Base-by-base conservation (phyloP, 2,797 vertebrate genomes). In the Coregonus sp. region DNA sequence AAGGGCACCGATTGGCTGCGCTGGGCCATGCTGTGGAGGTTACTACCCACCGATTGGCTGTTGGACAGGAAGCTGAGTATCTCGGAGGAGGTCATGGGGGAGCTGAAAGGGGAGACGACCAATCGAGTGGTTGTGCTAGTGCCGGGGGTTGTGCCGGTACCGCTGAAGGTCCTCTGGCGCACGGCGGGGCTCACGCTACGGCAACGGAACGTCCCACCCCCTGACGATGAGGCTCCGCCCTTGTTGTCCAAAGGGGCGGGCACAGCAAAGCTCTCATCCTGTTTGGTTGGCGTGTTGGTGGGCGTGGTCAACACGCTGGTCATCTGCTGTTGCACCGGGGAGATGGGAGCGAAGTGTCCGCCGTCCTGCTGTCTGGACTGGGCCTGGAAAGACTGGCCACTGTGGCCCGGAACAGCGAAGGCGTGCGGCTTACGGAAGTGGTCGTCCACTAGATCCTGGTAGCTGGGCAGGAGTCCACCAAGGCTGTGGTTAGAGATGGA, bases 351-450 rank as follows among this genome's bases (percentile, higher is more conserved):
- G 0, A 98, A 96, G 82, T 97, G 96, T 81, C 92, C 87, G 15
- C 99, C 98, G 6, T 59, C 56, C 56, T 59, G 56, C 2, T 96
- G 97, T 82, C 97, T 96, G 0, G 95, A 80, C 77, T 98, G 98
- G 74, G 95, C 89, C 84, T 99, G 98, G 81, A 97, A 97, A 0
- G 96, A 96, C 92, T 98, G 98, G 81, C 56, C 56, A n/a, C 56
- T n/a, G 56, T 59, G 56, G 5, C 97, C 96, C 0, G 98, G 97
- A 75, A 99, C 97, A 0, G 98, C 98, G 70, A 99, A 99, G 61
- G 98, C 98, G 0, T 99, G 98, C 14, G 98, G 98, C 82, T 99
- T 99, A 83, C 97, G 95, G 89, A 99, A 99, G 83, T 97, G 97
- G 91, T 99, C 98, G 72, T 99, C 98, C 63, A 99, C 96, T 75